Conservation (phyloP, 2,888 invertebrate genomes). For the Papilio gigon region DNA sequence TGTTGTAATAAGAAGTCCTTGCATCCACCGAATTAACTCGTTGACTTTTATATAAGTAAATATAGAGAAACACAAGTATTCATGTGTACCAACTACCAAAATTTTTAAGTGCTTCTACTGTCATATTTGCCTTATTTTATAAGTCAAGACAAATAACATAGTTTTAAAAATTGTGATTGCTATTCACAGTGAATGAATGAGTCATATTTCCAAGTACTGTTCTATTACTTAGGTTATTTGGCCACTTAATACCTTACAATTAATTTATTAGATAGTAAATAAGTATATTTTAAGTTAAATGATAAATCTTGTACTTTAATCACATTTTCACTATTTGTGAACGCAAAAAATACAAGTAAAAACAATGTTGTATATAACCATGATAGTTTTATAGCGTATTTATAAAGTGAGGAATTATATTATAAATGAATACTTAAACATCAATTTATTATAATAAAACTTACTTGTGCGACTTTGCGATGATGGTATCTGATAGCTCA, state of each 20-base stretch:
- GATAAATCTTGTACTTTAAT: not conserved
- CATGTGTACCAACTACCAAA: too few relatives aligned
- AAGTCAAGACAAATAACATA: too few relatives aligned
- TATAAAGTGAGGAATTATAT: not conserved
- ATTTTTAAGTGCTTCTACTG: too few relatives aligned
- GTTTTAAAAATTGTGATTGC: too few relatives aligned
- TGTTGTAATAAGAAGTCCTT: too few relatives aligned
- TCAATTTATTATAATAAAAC: slow-evolving; percentile 60
- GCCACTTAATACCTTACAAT: not conserved
- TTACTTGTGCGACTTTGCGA: slow-evolving; percentile 92
- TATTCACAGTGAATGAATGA: not conserved
- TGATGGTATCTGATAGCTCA: slow-evolving; percentile 93
- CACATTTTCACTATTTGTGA: too few relatives aligned
- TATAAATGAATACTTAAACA: not conserved
- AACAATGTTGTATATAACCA: not conserved
- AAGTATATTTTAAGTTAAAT: not conserved
- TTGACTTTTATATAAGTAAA: too few relatives aligned
- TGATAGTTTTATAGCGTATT: not conserved
- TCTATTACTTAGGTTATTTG: not conserved
- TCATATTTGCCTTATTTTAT: too few relatives aligned
- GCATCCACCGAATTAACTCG: too few relatives aligned
- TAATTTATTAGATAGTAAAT: not conserved
- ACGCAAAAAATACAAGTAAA: not conserved
- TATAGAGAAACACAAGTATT: too few relatives aligned
- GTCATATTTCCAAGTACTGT: slow-evolving; percentile 7